Percentiles rank a stretch among this genome's conserved stretches.
Conservation (phyloP, 2,797 vertebrate species). For the Gymnodraco acuticeps region DNA sequence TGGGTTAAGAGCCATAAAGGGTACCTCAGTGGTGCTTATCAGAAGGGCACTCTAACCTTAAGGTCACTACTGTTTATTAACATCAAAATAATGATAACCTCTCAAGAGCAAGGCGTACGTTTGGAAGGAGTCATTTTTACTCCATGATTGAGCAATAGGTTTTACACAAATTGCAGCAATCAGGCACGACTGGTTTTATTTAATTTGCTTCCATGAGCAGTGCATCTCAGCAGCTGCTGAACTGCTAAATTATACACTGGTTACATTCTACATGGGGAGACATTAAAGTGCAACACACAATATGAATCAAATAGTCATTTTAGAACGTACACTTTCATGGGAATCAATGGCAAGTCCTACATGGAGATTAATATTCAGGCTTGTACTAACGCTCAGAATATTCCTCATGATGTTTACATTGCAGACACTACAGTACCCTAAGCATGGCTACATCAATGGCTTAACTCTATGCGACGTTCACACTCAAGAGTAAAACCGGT, state of each 20-base stretch:
- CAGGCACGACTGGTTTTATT: neutral
- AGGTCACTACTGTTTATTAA: neutral
- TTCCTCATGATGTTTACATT: conserved; percentile 30
- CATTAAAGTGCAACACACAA: neutral
- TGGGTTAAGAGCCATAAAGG: too few species aligned
- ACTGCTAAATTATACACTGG: neutral
- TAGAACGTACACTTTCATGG: neutral
- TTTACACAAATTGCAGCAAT: neutral
- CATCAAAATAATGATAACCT: neutral
- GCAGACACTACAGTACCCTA: conserved; percentile 22
- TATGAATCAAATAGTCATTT: neutral
- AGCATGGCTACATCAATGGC: conserved; percentile 30
- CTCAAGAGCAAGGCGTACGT: neutral
- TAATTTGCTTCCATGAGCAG: neutral
- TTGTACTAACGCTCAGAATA: conserved; percentile 24
- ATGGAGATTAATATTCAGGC: conserved; percentile 33
- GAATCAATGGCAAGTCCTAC: conserved; percentile 41
- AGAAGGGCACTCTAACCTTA: too few species aligned
- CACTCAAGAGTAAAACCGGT: conserved; percentile 39
- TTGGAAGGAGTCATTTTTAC: neutral
- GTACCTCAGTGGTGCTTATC: too few species aligned
- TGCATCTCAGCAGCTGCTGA: neutral
- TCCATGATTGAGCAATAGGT: neutral
- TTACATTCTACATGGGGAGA: neutral
- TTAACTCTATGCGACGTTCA: conserved; percentile 39